phyloP scores from a whole-genome alignment of 2,888 invertebrate species.

The Patella pellucida region DNA sequence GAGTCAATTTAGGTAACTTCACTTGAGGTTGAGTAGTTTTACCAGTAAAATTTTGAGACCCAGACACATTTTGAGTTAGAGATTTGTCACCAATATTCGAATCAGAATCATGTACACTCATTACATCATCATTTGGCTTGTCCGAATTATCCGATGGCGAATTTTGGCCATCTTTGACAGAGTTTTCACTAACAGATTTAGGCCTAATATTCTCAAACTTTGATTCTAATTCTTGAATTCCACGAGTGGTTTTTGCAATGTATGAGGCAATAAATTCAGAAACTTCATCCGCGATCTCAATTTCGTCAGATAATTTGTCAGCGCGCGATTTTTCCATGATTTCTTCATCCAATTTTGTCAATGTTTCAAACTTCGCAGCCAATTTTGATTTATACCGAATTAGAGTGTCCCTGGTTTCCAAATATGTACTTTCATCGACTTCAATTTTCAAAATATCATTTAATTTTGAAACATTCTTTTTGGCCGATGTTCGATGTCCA shows the following conservation, averaged over 20 bases:
- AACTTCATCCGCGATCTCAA: not conserved
- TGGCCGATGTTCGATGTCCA: not conserved
- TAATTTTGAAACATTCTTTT: not conserved
- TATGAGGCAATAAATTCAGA: not conserved
- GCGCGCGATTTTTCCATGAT: not conserved
- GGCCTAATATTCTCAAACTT: not conserved
- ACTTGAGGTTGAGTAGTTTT: too few species aligned
- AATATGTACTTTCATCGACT: not conserved
- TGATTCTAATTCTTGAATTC: not conserved
- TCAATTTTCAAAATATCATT: not conserved
- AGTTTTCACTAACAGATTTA: too few species aligned
- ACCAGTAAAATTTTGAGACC: too few species aligned
- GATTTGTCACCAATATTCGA: too few species aligned
- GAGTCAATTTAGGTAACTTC: too few species aligned
- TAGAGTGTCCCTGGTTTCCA: not conserved
- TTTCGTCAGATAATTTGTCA: not conserved
- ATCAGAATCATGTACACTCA: too few species aligned
- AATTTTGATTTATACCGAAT: not conserved
- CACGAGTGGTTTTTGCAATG: not conserved
- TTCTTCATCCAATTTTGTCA: not conserved
- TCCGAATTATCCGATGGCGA: too few species aligned
- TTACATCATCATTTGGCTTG: too few species aligned
- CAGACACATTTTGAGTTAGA: too few species aligned
- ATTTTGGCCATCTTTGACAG: too few species aligned
- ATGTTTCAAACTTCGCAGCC: not conserved